Base-by-base conservation (phyloP, 2,113 vertebrate species). In the Labeo catla region DNA sequence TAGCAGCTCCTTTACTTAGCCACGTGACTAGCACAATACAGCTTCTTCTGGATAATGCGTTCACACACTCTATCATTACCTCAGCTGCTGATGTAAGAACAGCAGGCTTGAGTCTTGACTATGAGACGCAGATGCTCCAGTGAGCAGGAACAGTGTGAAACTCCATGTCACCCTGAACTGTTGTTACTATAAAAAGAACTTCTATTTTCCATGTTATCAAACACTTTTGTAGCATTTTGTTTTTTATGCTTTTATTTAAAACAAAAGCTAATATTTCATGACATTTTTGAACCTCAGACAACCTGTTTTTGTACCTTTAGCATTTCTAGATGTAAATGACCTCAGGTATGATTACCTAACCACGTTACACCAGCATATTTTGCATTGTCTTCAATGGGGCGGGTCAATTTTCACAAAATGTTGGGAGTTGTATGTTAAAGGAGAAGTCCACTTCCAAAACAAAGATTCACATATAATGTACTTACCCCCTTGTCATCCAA, bases 31-130 rank as follows among this genome's bases (percentile, higher is more conserved):
- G 49, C 36, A 54, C 66, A 73, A 23, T 59, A 59, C 66, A 72
- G 81, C 81, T 84, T 84, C 65, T 84, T 57, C 28, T 83, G 66
- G 34, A 83, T 70, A 83, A 83, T 73, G 81, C 6, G 3, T 57
- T 83, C 66, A 43, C 81, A n/a, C 61, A 73, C 34, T 72, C 81
- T 84, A 84, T 84, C 81, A 84, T 84, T 84, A 84, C 68, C 81
- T 73, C 68, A 72, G 49, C 34, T 73, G 68, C 52, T 84, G 81
- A 54, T 84, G 68, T 72, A 73, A 84, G 50, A 84, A 73, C 66
- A 39, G 66, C 66, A 84, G 50, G 50, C 81, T 59, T 8, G 6
- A 23, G 50, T 54, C 36, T 73, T 57, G 68, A 73, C 68, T 84
- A 15, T 72, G 81, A 54, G 49, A 73, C 11, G 8, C 50, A 73